A percentile compares a stretch with the other conserved stretches of the same genome.
Evolutionary conservation across 2,888 invertebrate species (phyloP).

Genomic region (Spilarctia lutea): DNA sequence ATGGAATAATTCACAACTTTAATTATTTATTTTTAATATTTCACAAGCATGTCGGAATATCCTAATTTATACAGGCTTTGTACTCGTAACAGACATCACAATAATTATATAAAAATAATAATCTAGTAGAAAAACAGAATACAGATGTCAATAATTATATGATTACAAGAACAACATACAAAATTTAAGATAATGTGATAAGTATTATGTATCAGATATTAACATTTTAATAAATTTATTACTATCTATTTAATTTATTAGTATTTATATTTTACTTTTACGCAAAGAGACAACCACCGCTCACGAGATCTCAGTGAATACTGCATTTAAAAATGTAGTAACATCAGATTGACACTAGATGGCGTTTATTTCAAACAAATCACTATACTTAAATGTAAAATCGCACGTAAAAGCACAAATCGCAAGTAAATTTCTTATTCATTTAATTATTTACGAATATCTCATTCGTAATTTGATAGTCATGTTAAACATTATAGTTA

Average conservation of each 20-base stretch:
- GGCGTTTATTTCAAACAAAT: neutral
- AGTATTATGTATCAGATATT: neutral
- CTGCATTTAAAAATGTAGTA: neutral
- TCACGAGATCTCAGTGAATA: neutral
- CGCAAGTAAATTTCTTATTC: neutral
- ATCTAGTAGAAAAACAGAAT: neutral
- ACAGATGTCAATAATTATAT: neutral
- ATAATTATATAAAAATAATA: neutral
- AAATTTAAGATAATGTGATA: neutral
- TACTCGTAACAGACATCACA: slow-evolving; percentile 46
- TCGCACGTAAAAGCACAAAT: neutral
- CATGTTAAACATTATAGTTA: neutral
- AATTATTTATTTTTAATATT: slow-evolving; percentile 5
- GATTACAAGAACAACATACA: neutral
- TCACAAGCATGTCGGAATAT: slow-evolving; percentile 41
- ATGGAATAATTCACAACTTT: neutral
- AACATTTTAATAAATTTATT: neutral
- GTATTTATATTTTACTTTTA: neutral
- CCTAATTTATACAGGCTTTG: slow-evolving; percentile 43
- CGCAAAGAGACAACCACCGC: neutral
- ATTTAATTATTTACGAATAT: neutral
- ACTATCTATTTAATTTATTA: too few species aligned
- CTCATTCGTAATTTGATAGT: neutral
- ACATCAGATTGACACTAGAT: neutral
- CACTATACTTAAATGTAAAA: neutral